These are phyloP conservation scores for Malurus cyaneus DNA, from an alignment of 2,113 vertebrate genomes.

Conservation along the genomic window DNA sequence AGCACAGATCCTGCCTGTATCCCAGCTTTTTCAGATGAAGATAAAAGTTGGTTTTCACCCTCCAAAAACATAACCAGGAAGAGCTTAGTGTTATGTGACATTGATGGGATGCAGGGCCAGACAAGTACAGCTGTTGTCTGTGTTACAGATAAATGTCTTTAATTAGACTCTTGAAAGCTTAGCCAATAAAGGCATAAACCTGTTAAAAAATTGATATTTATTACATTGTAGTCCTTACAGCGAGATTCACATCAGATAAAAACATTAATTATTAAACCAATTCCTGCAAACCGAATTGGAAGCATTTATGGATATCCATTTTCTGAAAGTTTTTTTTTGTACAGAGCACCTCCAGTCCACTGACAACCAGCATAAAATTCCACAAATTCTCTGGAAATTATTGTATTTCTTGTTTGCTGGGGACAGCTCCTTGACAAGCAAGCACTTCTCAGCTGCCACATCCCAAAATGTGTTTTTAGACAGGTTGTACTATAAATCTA, in stretches of 20 bases:
- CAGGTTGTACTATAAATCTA: not conserved
- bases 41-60: not conserved
- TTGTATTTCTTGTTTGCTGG: not conserved
- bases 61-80: not conserved
- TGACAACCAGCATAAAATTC: not conserved
- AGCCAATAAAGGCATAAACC: constrained; percentile 15
- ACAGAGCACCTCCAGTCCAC: not conserved
- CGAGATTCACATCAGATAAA: not conserved
- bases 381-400: not conserved
- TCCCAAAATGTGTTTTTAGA: not conserved
- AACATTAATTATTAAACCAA: not conserved
- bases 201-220: constrained; percentile 37
- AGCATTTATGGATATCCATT: not conserved
- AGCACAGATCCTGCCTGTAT: not conserved
- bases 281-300: not conserved
- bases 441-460: not conserved
- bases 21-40: not conserved
- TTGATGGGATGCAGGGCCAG: not conserved
- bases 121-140: constrained; percentile 7
- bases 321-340: not conserved
- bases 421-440: not conserved
- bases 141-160: constrained; percentile 44
- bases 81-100: not conserved
- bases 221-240: not conserved
- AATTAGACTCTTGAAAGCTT: constrained; percentile 25